Conservation (phyloP, 2,888 invertebrate genomes). For the Flexamia atlantica region DNA sequence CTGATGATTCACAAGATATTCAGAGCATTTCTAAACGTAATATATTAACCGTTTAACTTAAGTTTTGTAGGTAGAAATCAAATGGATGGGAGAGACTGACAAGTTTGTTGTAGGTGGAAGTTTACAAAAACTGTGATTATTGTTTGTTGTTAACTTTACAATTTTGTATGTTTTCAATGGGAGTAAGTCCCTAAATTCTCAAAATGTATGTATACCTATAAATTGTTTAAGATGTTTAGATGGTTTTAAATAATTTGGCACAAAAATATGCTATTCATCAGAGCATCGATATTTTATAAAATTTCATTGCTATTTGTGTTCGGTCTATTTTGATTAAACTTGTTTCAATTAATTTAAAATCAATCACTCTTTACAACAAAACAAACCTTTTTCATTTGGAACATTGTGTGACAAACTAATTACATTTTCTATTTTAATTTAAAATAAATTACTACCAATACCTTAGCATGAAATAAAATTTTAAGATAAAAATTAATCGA, state of each 20-base stretch:
- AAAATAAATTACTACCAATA: too few species aligned
- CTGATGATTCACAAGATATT: constrained; percentile 22
- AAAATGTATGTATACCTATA: constrained; percentile 14
- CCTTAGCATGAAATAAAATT: too few species aligned
- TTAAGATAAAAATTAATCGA: too few species aligned
- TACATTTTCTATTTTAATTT: too few species aligned
- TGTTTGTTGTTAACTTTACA: constrained; percentile 17
- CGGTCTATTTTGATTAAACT: too few species aligned
- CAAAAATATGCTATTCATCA: constrained; percentile 54
- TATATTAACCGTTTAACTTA: constrained; percentile 5
- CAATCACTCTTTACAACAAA: too few species aligned
- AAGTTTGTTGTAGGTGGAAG: constrained; percentile 39
- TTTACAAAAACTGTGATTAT: constrained; percentile 46
- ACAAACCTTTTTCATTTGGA: too few species aligned
- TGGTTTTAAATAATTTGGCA: constrained; percentile 50
- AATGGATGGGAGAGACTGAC: constrained; percentile 12
- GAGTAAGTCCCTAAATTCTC: constrained; percentile 2
- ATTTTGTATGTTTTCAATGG: constrained; percentile 39
- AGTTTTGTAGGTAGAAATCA: constrained; percentile 11
- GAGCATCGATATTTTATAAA: background rate
- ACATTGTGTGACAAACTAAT: too few species aligned
- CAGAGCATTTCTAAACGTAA: constrained; percentile 34
- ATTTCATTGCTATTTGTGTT: too few species aligned
- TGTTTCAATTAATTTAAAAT: too few species aligned
- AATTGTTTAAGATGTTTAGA: constrained; percentile 48